phyloP scores from a whole-genome alignment of 2,113 vertebrate genomes.

The Columba livia region DNA sequence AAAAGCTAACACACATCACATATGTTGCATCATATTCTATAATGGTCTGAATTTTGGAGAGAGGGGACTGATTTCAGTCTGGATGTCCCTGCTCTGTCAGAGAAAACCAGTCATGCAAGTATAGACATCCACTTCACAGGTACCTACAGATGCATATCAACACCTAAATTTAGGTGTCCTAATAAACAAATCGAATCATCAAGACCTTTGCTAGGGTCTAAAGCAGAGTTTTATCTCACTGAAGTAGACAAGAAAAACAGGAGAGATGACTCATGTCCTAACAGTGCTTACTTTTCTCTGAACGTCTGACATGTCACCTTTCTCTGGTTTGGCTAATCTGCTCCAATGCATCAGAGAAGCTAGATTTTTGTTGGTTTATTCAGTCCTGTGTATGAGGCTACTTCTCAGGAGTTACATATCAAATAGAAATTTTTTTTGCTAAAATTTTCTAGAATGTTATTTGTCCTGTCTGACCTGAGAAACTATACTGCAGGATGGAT shows the following conservation, averaged over 20 bases:
- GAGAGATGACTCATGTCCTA: conserved; percentile 43
- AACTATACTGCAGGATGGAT: not conserved
- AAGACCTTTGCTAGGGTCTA: not conserved
- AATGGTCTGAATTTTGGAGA: not conserved
- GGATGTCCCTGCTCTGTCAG: not conserved
- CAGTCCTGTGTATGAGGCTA: not conserved
- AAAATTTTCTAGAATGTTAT: not conserved
- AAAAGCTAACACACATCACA: not conserved
- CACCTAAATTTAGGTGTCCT: not conserved
- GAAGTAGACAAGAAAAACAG: conserved; percentile 15
- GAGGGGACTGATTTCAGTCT: not conserved
- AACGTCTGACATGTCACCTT: not conserved
- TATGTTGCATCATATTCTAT: not conserved
- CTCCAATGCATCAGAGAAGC: not conserved
- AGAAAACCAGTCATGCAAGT: not conserved
- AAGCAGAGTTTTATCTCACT: not conserved
- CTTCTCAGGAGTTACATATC: not conserved
- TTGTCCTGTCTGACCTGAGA: not conserved
- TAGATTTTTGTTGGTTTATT: conserved; percentile 7
- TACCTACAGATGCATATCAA: not conserved
- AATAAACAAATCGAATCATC: not conserved
- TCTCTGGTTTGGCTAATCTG: not conserved
- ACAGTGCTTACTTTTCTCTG: not conserved
- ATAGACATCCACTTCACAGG: not conserved
- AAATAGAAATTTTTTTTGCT: not conserved